Base-by-base conservation (phyloP, 2,888 invertebrate species). In the Tipula confusa region DNA sequence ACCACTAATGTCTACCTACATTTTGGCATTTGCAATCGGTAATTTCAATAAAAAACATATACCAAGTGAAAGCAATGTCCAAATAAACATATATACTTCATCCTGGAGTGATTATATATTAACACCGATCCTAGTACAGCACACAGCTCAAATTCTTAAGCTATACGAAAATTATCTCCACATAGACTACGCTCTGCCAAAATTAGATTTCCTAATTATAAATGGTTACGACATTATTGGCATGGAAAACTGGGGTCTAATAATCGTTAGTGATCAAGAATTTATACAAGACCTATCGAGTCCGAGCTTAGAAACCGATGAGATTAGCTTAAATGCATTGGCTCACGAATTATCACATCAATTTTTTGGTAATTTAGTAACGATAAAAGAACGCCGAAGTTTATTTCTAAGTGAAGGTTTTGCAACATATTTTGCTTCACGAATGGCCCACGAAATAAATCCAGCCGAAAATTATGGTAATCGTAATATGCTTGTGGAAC, bases 191-290 rank as follows among this genome's bases (percentile, higher is more conserved):
- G 93, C 94, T 0, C 87, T 97, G 24, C 93, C 94, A 0, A 97
- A 97, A 89, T 92, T 96, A 86, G 97, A 98, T 88, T 95, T 97
- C 94, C 94, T 95, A 1, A 96, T 96, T 0, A 92, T 97, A 9
- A 95, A 96, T 0, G 95, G 96, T 86, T 96, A 97, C 87, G 91
- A 93, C 29, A 93, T 95, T 85, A 95, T 95, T 18, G 97, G 96
- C 43, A 97, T 97, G 97, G 97, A 98, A 88, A 98, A 97, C 88
- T 97, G 97, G 97, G 97, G 97, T 3, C 89, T 97, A 81, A 94
- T 96, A 36, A 95, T 95, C 1, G 89, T 89, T 83, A 88, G 80
- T 7, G 80, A 80, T 29, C 29, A 13, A 2, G 80, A 29, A 31
- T 80, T 80, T 80, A 15, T 29, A 29, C 15, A 29, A 29, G 31